Conservation (phyloP, 35 echinoderm and acorn worm genomes). For the Ptychodera flava region DNA sequence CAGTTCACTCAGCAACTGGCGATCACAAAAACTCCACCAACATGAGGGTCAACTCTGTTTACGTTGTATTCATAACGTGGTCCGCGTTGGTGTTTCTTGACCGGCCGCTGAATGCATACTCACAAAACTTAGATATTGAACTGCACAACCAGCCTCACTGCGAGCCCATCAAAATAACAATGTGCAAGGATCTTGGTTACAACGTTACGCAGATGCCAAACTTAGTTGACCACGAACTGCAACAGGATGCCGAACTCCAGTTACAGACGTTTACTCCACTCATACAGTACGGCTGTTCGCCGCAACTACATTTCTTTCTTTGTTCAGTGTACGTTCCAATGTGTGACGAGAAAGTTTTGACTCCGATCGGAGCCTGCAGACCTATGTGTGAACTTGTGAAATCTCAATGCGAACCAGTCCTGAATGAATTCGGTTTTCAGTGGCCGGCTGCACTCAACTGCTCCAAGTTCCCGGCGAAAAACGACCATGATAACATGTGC, state of each 20-base stretch:
- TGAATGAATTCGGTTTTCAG: conserved; percentile 83
- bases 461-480: conserved; percentile 65
- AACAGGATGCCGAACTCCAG: conserved; percentile 83
- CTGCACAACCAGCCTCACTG: conserved; percentile 23
- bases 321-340: conserved; percentile 92
- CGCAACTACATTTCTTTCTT: conserved; percentile 75
- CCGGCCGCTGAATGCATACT: background rate
- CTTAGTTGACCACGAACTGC: conserved; percentile 82
- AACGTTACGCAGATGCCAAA: conserved; percentile 96
- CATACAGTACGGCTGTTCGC: conserved; percentile 84
- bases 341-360: conserved; percentile 82
- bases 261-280: conserved; percentile 93
- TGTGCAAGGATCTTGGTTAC: conserved; percentile 80
- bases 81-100: background rate
- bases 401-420: conserved; percentile 75
- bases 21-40: background rate
- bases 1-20: background rate
- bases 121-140: background rate
- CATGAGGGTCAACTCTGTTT: background rate
- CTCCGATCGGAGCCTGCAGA: conserved; percentile 77
- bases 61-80: background rate
- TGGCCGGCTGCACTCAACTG: conserved; percentile 86
- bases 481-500: conserved; percentile 64
- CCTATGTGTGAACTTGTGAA: conserved; percentile 91
- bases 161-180: conserved; percentile 70